phyloP scores from a whole-genome alignment of 1,140 invertebrate species.

The Drosophila teissieri region DNA sequence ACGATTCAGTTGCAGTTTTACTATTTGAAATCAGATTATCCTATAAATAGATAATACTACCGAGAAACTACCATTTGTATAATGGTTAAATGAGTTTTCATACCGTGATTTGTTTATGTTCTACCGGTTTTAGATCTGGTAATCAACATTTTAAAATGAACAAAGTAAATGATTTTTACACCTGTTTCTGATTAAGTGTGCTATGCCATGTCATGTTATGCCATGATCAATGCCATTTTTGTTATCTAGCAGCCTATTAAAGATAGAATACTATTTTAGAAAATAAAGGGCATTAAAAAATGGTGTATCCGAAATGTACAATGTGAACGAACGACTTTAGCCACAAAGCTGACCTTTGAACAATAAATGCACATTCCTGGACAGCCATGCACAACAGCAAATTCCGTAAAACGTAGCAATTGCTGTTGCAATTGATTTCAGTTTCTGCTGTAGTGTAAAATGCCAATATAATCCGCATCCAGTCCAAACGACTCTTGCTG shows the following conservation, averaged over 20 bases:
- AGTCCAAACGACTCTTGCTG: background rate
- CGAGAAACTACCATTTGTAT: background rate
- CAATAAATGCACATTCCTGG: constrained; percentile 16
- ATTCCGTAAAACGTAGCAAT: constrained; percentile 7
- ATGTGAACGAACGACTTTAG: background rate
- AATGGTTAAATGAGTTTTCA: background rate
- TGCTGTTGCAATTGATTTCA: background rate
- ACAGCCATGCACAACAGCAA: background rate
- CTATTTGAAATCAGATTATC: background rate
- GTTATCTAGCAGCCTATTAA: too few species aligned
- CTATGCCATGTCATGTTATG: background rate
- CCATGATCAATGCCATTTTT: background rate
- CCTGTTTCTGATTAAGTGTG: background rate
- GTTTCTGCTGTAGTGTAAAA: constrained; percentile 16
- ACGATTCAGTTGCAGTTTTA: background rate
- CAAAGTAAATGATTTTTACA: background rate
- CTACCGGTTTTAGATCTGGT: background rate
- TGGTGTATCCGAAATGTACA: too few species aligned
- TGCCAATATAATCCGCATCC: constrained; percentile 16
- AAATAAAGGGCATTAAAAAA: background rate
- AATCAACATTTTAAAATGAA: background rate
- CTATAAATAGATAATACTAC: constrained; percentile 7
- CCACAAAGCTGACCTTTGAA: constrained; percentile 21
- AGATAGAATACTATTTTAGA: background rate
- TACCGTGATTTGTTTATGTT: background rate